Evolutionary conservation across 2,797 vertebrate species (phyloP).

Genomic region (Gephyroberyx darwinii): DNA sequence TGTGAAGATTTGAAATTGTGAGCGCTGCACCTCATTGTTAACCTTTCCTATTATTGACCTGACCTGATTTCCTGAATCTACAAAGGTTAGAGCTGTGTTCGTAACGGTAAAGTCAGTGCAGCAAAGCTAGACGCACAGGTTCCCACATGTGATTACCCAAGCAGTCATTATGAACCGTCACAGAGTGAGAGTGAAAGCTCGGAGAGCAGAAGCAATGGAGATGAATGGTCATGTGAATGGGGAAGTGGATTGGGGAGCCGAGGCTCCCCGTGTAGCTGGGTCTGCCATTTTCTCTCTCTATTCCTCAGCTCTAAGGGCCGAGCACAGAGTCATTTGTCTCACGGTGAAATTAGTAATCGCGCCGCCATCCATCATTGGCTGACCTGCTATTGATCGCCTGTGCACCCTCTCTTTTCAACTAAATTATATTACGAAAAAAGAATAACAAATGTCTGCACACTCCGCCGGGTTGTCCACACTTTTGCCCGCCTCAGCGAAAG

Average conservation of each 20-base stretch:
- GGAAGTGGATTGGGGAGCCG: slow-evolving; percentile 63
- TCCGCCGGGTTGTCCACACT: slow-evolving; percentile 33
- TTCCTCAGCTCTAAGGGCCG: slow-evolving; percentile 61
- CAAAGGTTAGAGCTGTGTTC: slow-evolving; percentile 33
- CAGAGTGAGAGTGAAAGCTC: slow-evolving; percentile 64
- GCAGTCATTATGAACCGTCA: slow-evolving; percentile 65
- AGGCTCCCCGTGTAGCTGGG: slow-evolving; percentile 46
- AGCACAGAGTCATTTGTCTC: slow-evolving; percentile 79
- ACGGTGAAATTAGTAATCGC: slow-evolving; percentile 83
- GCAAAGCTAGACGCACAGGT: slow-evolving; percentile 22
- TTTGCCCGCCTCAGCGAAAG: slow-evolving; percentile 56
- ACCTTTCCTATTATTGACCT: slow-evolving; percentile 32
- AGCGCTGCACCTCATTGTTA: slow-evolving; percentile 37
- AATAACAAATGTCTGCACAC: slow-evolving; percentile 74
- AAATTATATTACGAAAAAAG: slow-evolving; percentile 82
- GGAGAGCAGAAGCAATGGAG: slow-evolving; percentile 68
- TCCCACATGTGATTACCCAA: slow-evolving; percentile 64
- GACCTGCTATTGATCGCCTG: slow-evolving; percentile 81
- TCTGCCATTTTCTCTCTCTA: slow-evolving; percentile 65
- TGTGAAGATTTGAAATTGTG: slow-evolving; percentile 26
- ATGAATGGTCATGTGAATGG: slow-evolving; percentile 70
- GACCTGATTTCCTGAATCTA: slow-evolving; percentile 49
- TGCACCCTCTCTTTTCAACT: slow-evolving; percentile 82
- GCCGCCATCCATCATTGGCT: slow-evolving; percentile 83
- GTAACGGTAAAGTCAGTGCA: slow-evolving; percentile 30